Evolutionary conservation across 2,888 invertebrate genomes (phyloP), one percentile per base, ranked within the genome.

Genomic region (Drosophila kanekoi): DNA sequence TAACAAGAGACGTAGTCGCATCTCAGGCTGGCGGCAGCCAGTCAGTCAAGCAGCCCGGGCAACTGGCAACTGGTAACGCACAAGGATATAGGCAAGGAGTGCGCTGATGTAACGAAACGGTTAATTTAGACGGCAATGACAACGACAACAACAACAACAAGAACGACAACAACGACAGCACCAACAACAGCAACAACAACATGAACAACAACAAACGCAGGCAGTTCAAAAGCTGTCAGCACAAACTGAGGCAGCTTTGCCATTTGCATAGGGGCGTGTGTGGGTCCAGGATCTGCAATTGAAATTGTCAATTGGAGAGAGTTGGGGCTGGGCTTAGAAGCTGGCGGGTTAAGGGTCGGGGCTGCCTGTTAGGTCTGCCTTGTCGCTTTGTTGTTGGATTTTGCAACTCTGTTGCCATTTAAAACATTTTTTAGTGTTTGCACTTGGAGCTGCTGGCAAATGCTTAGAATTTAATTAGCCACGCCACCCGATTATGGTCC

Each of bases 161-260:
- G 47, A 44, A 16, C 70, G 57, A 40, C 52, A 40, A 49, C 41
- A 47, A 44, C 53, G 58, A 41, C 57, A 60, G 40, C 38, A 35
- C 5, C 2, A 18, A 20, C 70, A 69, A 32, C 52, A 52, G 43
- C 41, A 43, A 48, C 53, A 61, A 41, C 57, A 60, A 43, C 38
- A 35, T 44, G 51, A 65, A 40, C 54, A 73, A 63, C 81, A 67
- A 77, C 73, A 84, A 84, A 60, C 60, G 65, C 73, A 81, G 74
- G 64, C 87, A 89, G 89, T 85, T 85, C 87, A 89, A 89, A 86
- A 88, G 87, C 87, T 80, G 89, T 79, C 88, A 85, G 60, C 82
- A 68, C 79, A 78, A 60, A 54, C 66, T 60, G 54, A 52, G 67
- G 16, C 35, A 43, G 58, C 77, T 51, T 45, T 69, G 52, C 60